Base-by-base conservation (phyloP, 2,113 vertebrate genomes). In the Microcebus lehilahytsara region DNA sequence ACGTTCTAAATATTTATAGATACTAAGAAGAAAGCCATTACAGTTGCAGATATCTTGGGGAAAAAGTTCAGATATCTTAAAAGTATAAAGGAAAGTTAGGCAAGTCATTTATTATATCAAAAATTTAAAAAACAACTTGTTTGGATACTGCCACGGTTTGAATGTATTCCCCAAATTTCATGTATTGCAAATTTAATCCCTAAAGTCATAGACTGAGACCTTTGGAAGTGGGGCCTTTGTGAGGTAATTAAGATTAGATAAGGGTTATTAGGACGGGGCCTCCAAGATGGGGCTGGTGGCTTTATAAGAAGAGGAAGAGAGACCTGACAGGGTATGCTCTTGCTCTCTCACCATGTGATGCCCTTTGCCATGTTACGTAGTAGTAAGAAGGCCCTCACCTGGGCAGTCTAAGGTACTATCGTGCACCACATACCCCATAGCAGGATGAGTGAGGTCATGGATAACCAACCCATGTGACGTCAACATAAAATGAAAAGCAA, bases 1-100 rank as follows among this genome's bases (percentile, higher is more conserved):
- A 96, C 94, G 96, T 96, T 85, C 87, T 94, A 96, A 97, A 92
- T 93, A 97, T 96, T 95, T 95, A 95, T 93, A 90, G 93, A 83
- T 74, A 56, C 74, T 96, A 92, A 96, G 93, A 95, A 94, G 95
- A 80, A 95, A 96, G 74, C 30, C n/a, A 80, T 97, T 91, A 25
- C 71, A 32, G 22, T 49, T 80, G 8, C 53, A 83, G n/a, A 89
- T 58, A 74, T 93, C 60, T 96, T 56, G 6, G 19, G 16, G 20
- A 19, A 25, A 37, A 64, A 40, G 58, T 85, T 86, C 40, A 95
- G 62, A 92, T 95, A 92, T 79, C 22, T 93, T 80, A 72, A 89
- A 97, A 96, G 37, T 2, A 13, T 93, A 95, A 83, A 89, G 93
- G 56, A 83, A 91, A 89, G 49, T 83, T 66, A 85, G 58, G 25